Percentiles rank a stretch among this genome's conserved stretches.
phyloP scores from a whole-genome alignment of 2,797 vertebrate genomes.

The Tapera naevia region DNA sequence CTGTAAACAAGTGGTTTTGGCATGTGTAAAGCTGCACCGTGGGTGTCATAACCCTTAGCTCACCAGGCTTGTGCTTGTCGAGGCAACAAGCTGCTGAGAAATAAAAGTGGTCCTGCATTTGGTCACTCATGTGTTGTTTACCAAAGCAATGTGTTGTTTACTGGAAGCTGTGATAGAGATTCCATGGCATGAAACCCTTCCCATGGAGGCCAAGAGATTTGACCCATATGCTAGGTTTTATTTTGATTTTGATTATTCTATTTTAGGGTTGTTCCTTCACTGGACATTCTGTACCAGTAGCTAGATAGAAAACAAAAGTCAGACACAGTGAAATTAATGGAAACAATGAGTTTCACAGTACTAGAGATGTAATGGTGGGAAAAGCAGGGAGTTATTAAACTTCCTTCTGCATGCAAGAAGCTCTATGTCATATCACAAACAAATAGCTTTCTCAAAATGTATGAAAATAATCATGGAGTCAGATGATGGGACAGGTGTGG shows the following conservation, averaged over 20 bases:
- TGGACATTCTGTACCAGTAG: constrained; percentile 41
- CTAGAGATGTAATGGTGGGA: neutral
- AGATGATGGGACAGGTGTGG: neutral
- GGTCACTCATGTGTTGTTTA: neutral
- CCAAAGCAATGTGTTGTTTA: neutral
- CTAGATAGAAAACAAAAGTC: constrained; percentile 27
- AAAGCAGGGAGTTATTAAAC: neutral
- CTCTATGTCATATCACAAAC: neutral
- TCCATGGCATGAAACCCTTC: neutral
- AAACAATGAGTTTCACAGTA: neutral
- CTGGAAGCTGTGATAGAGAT: neutral
- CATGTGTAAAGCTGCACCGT: neutral
- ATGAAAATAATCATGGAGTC: neutral
- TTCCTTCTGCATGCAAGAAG: neutral
- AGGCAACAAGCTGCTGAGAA: constrained; percentile 38
- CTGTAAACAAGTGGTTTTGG: constrained; percentile 40
- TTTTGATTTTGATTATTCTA: constrained; percentile 26
- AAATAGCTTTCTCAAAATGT: neutral
- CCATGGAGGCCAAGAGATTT: constrained; percentile 9
- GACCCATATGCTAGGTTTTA: neutral
- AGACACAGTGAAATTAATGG: neutral
- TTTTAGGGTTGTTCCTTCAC: constrained; percentile 40
- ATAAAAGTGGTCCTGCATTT: neutral
- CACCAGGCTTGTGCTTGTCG: neutral
- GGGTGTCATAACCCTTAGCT: constrained; percentile 24